Evolutionary conservation across 2,888 invertebrate genomes (phyloP), one percentile per base, ranked within the genome.

Genomic region (Eristalinus sepulchralis): DNA sequence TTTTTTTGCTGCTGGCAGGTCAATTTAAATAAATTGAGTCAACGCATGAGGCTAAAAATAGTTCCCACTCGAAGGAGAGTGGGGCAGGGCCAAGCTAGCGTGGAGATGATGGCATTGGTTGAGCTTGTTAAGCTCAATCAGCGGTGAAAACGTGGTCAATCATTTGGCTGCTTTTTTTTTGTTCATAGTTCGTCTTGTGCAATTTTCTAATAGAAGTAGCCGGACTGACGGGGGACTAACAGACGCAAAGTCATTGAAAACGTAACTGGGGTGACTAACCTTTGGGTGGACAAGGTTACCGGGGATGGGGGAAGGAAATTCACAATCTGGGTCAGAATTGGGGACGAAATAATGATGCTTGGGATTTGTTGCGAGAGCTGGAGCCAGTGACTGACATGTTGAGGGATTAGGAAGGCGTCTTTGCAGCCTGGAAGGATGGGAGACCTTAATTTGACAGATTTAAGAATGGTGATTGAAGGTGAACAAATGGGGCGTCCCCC

Each of bases 11-110:
- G 72, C 70, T 67, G 81, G 53, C 85, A 70, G 85, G 68, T 85
- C 70, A 85, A 85, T 85, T 85, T 85, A 77, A 82, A 81, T 85
- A 82, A 85, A 82, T 85, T 77, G 82, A 78, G 59, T 63, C 64
- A 73, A 82, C 85, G 85, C 77, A 85, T 64, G 17, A 20, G 60
- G 68, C 77, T 82, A 77, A 82, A 85, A 73, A 85, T 85, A 85
- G 77, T n/a, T 5, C 17, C 10, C 59, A 53, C 59, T 39, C n/a
- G 36, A 20, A 31, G 11, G n/a, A 9, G 17, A 17, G 47, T 17
- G 2, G 24, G 24, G 8, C 2, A 6, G n/a, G 22, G 31, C 62
- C 31, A 4, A 22, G 17, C 10, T 22, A 17, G 33, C 17, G 22
- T 62, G 31, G 34, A 33, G 47, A 31, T 59, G 76, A 62, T 70